These are phyloP conservation scores for Scaptomyza parva DNA, from an alignment of 2,888 invertebrate genomes.

Conservation along the genomic window DNA sequence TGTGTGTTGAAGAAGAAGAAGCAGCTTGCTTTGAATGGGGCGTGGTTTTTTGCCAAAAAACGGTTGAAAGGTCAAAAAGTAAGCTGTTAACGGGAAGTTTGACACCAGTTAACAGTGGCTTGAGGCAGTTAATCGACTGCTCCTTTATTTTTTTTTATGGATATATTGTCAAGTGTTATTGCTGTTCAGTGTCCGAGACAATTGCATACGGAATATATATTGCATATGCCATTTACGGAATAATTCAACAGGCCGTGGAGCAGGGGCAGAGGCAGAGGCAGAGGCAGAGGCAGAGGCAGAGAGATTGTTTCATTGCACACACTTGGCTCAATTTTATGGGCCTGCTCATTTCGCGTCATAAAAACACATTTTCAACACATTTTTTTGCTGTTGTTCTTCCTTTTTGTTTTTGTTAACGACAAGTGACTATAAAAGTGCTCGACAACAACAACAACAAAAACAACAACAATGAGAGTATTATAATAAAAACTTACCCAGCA, in stretches of 20 bases:
- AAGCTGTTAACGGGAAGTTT: neutral
- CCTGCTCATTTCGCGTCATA: constrained; percentile 73
- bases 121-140: constrained; percentile 2
- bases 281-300: constrained; percentile 37
- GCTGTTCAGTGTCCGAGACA: constrained; percentile 51
- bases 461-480: constrained; percentile 16
- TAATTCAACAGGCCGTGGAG: constrained; percentile 53
- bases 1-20: neutral
- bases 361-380: constrained; percentile 76
- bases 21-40: constrained; percentile 6
- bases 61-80: constrained; percentile 8
- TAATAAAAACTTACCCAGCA: constrained; percentile 65
- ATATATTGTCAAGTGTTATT: constrained; percentile 16
- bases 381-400: constrained; percentile 23
- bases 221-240: constrained; percentile 55
- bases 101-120: neutral
- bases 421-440: constrained; percentile 66
- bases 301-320: constrained; percentile 60
- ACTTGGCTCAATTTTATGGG: constrained; percentile 66
- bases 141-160: constrained; percentile 23
- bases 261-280: constrained; percentile 46
- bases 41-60: constrained; percentile 7
- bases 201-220: constrained; percentile 44
- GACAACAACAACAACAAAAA: constrained; percentile 35
- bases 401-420: constrained; percentile 61